phyloP scores from a whole-genome alignment of 2,797 vertebrate genomes.

The Natrix natrix region DNA sequence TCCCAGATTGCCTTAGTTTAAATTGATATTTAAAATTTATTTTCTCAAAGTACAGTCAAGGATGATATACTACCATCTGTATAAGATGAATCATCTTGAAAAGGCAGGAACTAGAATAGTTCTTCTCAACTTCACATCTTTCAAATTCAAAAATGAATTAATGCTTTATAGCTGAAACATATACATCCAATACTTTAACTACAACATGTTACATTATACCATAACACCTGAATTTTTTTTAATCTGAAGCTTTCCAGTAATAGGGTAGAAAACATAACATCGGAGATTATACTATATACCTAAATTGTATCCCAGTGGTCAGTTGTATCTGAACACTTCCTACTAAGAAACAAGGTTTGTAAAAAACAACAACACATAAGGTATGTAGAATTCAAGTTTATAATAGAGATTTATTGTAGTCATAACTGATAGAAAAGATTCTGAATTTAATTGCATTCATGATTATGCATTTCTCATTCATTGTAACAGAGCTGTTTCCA shows the following conservation, averaged over 20 bases:
- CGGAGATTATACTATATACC: background rate
- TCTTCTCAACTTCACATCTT: background rate
- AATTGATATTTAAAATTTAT: background rate
- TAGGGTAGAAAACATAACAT: background rate
- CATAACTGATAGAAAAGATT: background rate
- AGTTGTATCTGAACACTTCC: background rate
- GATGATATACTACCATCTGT: background rate
- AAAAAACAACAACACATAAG: background rate
- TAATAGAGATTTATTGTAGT: background rate
- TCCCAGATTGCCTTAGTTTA: background rate
- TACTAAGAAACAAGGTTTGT: background rate
- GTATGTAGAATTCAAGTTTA: background rate
- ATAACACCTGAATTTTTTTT: too few species aligned
- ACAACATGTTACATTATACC: background rate
- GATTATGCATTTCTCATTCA: conserved; percentile 20
- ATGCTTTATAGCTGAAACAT: background rate
- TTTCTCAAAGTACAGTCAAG: background rate
- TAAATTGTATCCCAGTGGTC: background rate
- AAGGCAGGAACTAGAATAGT: background rate
- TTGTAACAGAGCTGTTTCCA: conserved; percentile 5
- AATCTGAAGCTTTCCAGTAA: background rate
- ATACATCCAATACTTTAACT: background rate
- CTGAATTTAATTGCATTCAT: background rate
- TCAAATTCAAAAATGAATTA: background rate
- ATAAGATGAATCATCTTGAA: background rate